A percentile compares a stretch with the other conserved stretches of the same genome.
Conservation (phyloP, 2,113 vertebrate species). For the Steatornis caripensis region DNA sequence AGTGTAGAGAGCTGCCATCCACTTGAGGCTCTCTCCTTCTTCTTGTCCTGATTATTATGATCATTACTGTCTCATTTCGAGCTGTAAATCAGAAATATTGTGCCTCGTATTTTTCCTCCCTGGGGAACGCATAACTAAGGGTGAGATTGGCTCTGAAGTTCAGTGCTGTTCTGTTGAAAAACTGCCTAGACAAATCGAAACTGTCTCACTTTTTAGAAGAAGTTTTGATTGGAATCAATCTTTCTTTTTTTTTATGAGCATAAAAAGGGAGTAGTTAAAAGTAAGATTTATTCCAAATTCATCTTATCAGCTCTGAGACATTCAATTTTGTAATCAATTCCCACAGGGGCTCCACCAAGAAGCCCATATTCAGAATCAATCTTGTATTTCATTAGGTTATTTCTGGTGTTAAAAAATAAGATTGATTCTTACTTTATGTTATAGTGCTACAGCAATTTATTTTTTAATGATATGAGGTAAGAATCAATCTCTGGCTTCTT, state of each 20-base stretch:
- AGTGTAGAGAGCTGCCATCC: conserved; percentile 43
- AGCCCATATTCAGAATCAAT: conserved; percentile 72
- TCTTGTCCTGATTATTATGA: conserved; percentile 65
- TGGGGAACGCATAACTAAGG: conserved; percentile 15
- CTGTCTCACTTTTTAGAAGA: conserved; percentile 61
- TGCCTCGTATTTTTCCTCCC: conserved; percentile 51
- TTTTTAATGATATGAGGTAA: conserved; percentile 76
- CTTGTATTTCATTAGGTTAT: conserved; percentile 75
- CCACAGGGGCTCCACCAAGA: conserved; percentile 68
- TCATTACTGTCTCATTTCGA: conserved; percentile 64
- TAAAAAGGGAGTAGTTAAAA: conserved; percentile 73
- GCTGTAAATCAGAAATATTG: conserved; percentile 69
- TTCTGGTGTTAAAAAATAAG: conserved; percentile 76
- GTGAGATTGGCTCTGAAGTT: conserved; percentile 62
- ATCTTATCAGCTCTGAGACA: conserved; percentile 71
- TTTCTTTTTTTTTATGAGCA: conserved; percentile 60
- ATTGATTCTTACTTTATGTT: conserved; percentile 76
- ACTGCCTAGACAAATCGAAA: conserved; percentile 62
- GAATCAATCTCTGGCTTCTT: conserved; percentile 66
- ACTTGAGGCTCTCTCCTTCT: conserved; percentile 56
- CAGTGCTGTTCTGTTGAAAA: conserved; percentile 55
- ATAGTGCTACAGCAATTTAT: conserved; percentile 71
- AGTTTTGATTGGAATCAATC: conserved; percentile 74
- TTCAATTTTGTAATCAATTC: conserved; percentile 75
- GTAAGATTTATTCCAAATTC: conserved; percentile 76